Evolutionary conservation across 2,797 vertebrate species (phyloP).

Genomic region (Molossus molossus): DNA sequence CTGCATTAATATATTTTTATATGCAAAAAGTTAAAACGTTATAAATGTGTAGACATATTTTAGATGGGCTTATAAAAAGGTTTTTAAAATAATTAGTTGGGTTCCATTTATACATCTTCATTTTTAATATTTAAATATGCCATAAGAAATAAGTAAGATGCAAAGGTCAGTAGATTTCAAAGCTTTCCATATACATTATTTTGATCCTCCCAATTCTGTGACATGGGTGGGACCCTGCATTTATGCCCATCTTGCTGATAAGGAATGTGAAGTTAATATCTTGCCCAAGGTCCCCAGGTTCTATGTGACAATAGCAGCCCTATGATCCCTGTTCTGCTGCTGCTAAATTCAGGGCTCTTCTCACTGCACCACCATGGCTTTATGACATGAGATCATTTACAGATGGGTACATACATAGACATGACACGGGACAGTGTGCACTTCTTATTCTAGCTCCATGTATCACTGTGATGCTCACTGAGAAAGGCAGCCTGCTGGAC

Average conservation of each 20-base stretch:
- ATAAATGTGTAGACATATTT: neutral
- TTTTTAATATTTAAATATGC: constrained; percentile 30
- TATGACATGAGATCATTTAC: neutral
- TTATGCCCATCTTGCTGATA: neutral
- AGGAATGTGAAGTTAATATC: neutral
- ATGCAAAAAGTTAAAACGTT: neutral
- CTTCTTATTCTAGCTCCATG: neutral
- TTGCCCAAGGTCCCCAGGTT: neutral
- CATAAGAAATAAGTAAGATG: neutral
- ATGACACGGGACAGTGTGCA: neutral
- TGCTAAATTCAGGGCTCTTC: neutral
- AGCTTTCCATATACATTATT: neutral
- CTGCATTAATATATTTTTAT: neutral
- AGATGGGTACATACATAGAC: neutral
- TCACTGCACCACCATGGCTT: neutral
- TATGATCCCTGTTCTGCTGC: neutral
- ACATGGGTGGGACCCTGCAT: neutral
- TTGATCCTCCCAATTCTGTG: neutral
- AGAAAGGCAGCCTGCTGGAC: neutral
- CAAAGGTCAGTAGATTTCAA: neutral
- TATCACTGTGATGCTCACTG: neutral
- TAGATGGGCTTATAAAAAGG: neutral
- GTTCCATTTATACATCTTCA: neutral
- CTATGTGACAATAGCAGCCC: neutral
- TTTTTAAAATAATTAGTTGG: neutral